Evolutionary conservation across 2,797 vertebrate species (phyloP).

Genomic region (Parauchenoglanis ngamensis): DNA sequence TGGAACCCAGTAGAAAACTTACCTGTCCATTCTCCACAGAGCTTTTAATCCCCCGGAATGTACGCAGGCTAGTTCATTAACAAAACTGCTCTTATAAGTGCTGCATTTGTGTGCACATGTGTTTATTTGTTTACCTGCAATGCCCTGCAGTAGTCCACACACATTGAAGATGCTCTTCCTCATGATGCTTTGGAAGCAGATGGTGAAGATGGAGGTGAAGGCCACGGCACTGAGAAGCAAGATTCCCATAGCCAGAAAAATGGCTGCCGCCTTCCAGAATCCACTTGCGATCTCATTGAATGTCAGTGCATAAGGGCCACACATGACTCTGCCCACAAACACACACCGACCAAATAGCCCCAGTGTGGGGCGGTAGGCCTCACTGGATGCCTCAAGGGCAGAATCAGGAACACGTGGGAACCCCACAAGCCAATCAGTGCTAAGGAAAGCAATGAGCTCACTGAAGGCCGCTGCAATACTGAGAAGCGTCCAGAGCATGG

Average conservation of each 20-base stretch:
- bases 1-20: background rate
- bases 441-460: conserved; percentile 97
- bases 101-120: background rate
- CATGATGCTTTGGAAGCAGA: conserved; percentile 98
- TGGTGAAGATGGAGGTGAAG: conserved; percentile 93
- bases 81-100: background rate
- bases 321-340: conserved; percentile 82
- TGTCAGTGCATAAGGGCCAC: conserved; percentile 91
- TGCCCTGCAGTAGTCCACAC: conserved; percentile 95
- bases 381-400: conserved; percentile 60
- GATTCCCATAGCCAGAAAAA: conserved; percentile 92
- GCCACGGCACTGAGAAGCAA: conserved; percentile 91
- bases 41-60: background rate
- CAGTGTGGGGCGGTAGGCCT: conserved; percentile 81
- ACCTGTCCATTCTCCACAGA: background rate
- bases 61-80: background rate
- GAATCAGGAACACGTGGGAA: conserved; percentile 75
- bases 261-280: conserved; percentile 96
- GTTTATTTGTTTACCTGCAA: conserved; percentile 81
- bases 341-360: conserved; percentile 94
- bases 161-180: conserved; percentile 99
- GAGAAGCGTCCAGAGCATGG: conserved; percentile 98
- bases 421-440: conserved; percentile 93
- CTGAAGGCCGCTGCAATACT: conserved; percentile 94
- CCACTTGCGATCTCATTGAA: conserved; percentile 96